Evolutionary conservation across 2,888 invertebrate genomes (phyloP).

Genomic region (Trichogramma evanescens): DNA sequence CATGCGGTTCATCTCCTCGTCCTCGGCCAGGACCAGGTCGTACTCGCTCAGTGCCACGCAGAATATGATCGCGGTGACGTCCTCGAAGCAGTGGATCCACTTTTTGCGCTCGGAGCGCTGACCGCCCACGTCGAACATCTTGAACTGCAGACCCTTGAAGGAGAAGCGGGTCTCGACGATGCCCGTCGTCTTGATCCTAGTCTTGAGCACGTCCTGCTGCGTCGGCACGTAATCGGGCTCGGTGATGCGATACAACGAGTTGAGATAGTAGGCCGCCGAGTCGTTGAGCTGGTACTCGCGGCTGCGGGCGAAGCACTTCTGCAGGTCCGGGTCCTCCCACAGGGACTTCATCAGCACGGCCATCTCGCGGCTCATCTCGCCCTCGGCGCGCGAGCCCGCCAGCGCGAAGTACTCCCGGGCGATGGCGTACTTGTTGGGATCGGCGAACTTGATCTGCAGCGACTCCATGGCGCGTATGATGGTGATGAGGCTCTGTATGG

Average conservation of each 20-base stretch:
- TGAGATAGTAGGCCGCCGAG: conserved; percentile 86
- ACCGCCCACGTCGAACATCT: conserved; percentile 90
- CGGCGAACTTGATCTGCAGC: conserved; percentile 76
- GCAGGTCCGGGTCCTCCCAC: conserved; percentile 80
- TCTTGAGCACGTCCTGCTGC: conserved; percentile 82
- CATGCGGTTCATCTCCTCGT: conserved; percentile 86
- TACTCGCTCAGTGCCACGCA: conserved; percentile 85
- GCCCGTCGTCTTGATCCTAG: conserved; percentile 85
- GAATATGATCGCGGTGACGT: conserved; percentile 87
- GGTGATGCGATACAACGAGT: conserved; percentile 78
- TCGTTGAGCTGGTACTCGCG: conserved; percentile 84
- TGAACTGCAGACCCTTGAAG: conserved; percentile 82
- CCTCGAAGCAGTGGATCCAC: conserved; percentile 93
- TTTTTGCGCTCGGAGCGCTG: conserved; percentile 90
- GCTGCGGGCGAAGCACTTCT: conserved; percentile 62
- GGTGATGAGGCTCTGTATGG: conserved; percentile 82
- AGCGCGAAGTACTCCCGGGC: conserved; percentile 81
- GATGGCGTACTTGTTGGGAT: conserved; percentile 70
- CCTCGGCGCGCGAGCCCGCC: conserved; percentile 78
- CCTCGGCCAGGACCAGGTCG: conserved; percentile 80
- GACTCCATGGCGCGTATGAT: conserved; percentile 88
- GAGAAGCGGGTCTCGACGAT: conserved; percentile 88
- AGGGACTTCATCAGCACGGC: conserved; percentile 78
- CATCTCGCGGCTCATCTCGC: conserved; percentile 73
- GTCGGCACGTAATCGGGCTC: conserved; percentile 77